A percentile compares a stretch with the other conserved stretches of the same genome.
phyloP scores from a whole-genome alignment of 1,140 invertebrate species.

The Muscidifurax raptorellus region DNA sequence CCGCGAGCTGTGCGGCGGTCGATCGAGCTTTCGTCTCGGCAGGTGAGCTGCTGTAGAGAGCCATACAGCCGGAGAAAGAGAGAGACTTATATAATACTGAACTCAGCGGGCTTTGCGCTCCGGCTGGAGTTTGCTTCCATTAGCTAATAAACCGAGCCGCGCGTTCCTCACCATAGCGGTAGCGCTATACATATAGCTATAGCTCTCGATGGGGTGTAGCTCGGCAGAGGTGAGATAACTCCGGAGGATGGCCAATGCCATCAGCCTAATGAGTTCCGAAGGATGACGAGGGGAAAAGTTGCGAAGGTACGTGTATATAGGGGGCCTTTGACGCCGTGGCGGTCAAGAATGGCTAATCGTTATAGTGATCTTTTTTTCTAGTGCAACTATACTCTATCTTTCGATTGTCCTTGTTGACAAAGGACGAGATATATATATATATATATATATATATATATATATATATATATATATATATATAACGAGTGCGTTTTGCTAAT shows the following conservation, averaged over 20 bases:
- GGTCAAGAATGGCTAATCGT: slow-evolving; percentile 19
- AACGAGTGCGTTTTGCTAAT: too few species aligned
- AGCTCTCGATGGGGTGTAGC: slow-evolving; percentile 15
- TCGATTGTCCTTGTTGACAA: background rate
- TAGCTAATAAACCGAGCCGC: slow-evolving; percentile 67
- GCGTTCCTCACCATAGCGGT: too few species aligned
- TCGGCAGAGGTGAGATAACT: slow-evolving; percentile 60
- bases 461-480: too few species aligned
- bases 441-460: too few species aligned
- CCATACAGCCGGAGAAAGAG: background rate
- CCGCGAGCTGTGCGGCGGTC: background rate
- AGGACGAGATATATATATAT: too few species aligned
- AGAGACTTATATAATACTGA: background rate
- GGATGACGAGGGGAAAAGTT: slow-evolving; percentile 59
- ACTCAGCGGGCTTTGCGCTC: background rate
- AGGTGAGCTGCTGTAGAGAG: background rate
- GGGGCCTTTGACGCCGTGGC: background rate
- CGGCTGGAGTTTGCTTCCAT: slow-evolving; percentile 64
- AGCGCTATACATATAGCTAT: too few species aligned
- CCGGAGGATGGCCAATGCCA: slow-evolving; percentile 55
- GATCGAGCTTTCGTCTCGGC: background rate
- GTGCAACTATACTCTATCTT: too few species aligned
- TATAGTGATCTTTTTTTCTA: background rate
- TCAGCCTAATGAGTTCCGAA: slow-evolving; percentile 67
- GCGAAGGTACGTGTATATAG: slow-evolving; percentile 26